Conservation (phyloP, 2,888 invertebrate genomes). For the Opisthograptis luteolata region DNA sequence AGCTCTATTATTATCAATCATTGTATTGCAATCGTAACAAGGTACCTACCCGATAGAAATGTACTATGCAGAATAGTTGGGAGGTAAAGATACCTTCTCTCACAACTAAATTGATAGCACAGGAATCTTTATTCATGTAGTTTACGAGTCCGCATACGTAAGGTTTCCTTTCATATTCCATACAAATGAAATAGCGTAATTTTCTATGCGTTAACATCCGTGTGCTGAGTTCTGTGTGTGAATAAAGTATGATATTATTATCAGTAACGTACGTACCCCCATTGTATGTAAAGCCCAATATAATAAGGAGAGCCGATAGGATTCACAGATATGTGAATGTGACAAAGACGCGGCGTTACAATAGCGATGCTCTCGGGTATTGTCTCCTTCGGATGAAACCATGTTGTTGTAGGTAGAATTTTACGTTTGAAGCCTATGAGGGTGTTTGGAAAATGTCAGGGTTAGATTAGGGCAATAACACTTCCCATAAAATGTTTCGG, state of each 20-base stretch:
- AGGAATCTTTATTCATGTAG: no score
- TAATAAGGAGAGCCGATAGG: constrained; percentile 61
- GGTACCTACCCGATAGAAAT: no score
- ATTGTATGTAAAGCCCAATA: constrained; percentile 51
- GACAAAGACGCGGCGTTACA: constrained; percentile 63
- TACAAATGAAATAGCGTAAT: no score
- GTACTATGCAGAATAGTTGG: no score
- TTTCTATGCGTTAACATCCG: background rate
- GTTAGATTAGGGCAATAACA: constrained; percentile 7
- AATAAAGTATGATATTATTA: constrained; percentile 13
- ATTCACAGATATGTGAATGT: constrained; percentile 62
- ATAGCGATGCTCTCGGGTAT: constrained; percentile 51
- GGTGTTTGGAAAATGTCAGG: constrained; percentile 12
- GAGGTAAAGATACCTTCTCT: no score
- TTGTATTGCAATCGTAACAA: no score
- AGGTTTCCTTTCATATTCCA: no score
- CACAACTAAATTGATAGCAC: no score
- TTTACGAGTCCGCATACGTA: no score
- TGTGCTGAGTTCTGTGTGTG: background rate
- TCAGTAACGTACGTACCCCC: constrained; percentile 33
- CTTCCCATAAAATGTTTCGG: constrained; percentile 12
- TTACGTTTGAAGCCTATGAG: constrained; percentile 36
- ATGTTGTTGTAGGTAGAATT: constrained; percentile 27
- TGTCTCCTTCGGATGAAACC: constrained; percentile 44
- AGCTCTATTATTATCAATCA: no score